Base-by-base conservation (phyloP, 2,888 invertebrate genomes). In the Phengaris arion region DNA sequence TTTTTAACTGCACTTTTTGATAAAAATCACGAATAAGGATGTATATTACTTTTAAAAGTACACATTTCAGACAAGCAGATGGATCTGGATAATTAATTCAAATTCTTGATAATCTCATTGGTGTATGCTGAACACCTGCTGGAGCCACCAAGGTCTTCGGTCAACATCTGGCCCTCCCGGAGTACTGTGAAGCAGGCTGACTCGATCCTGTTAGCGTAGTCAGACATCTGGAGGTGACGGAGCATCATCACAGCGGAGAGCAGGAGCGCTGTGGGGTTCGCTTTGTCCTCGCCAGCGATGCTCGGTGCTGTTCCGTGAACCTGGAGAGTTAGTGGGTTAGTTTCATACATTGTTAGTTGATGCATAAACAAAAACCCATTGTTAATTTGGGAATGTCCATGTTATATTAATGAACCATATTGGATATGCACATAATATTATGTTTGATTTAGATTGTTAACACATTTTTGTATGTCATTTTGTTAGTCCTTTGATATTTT, bases 221-320 rank as follows among this genome's bases (percentile, higher is more conserved):
- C 86, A 72, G 89, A 94, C 55, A 99, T 91, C 57, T 96, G 95
- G 97, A 99, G 96, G 87, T 99, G 95, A 55, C 98, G 96, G 77
- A 99, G 94, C 99, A 99, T 99, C 99, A 99, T 99, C 1, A 99
- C 98, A 0, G 97, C 97, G 2, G 99, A 99, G 4, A 99, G 95
- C 9, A 99, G 94, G 35, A 99, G 94, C 9, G 99, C 99, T 0
- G 99, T 99, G 13, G 99, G 99, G 88, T 99, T 99, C 59, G 99
- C 99, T 88, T 97, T 96, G 94, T 99, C 99, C 87, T 98, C 96
- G 10, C 99, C 99, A 68, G 99, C 99, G 85, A 99, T 99, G 81
- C 98, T 97, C 0, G 99, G 99, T 0, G 99, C 99, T 13, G 99
- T 99, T 68, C 99, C 99, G 87, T 99, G 99, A 4, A 99, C 98